These are phyloP conservation scores for Cybosia mesomella DNA, from an alignment of 2,888 invertebrate species.

Conservation along the genomic window DNA sequence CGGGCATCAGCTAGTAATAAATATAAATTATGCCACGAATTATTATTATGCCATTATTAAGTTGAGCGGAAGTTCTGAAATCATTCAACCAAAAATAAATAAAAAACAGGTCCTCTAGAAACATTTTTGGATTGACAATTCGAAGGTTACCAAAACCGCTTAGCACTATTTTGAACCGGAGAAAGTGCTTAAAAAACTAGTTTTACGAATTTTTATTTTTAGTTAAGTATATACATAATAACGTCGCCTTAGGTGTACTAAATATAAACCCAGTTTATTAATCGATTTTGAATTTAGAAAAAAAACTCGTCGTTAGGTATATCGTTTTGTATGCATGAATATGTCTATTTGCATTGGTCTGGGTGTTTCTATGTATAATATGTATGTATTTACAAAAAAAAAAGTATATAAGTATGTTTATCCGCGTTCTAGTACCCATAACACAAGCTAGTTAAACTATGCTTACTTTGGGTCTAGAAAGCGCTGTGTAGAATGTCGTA, in stretches of 20 bases:
- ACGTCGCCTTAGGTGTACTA: constrained; percentile 5
- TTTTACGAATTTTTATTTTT: background rate
- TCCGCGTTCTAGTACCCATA: no score
- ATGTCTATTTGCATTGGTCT: no score
- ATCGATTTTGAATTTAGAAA: background rate
- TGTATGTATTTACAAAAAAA: no score
- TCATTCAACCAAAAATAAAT: background rate
- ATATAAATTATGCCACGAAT: no score
- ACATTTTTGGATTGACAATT: background rate
- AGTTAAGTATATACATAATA: background rate
- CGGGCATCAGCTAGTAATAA: no score
- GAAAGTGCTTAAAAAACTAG: constrained; percentile 4
- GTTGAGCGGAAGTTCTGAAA: background rate
- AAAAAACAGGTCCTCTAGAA: background rate
- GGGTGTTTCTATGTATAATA: no score
- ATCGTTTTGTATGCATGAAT: no score
- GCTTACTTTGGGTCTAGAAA: no score
- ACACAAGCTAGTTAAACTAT: no score
- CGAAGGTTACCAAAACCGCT: background rate
- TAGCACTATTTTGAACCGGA: background rate
- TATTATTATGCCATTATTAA: no score
- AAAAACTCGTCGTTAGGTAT: background rate
- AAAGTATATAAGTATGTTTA: no score
- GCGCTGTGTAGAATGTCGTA: no score
- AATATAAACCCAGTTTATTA: background rate